Evolutionary conservation across 1,140 invertebrate species (phyloP).

Genomic region (Bathynomus jamesi): DNA sequence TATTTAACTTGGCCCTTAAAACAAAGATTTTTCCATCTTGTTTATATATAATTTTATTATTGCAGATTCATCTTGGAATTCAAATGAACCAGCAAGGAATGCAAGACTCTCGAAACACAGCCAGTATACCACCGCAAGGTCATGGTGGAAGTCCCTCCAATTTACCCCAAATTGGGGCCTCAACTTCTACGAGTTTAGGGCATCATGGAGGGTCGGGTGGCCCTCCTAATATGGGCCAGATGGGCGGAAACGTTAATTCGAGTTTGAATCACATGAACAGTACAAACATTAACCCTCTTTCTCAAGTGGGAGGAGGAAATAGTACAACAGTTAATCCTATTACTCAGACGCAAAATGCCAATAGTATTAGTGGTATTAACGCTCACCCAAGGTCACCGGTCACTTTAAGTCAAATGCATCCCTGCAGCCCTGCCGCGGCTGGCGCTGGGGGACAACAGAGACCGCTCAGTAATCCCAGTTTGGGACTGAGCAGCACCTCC

Average conservation of each 20-base stretch:
- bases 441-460: not conserved
- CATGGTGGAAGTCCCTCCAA: not conserved
- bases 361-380: not conserved
- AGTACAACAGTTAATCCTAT: not conserved
- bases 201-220: not conserved
- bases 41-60: not conserved
- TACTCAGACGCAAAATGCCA: not conserved
- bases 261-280: not conserved
- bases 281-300: not conserved
- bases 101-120: not conserved
- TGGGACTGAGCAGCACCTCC: not conserved
- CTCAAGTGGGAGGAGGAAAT: not conserved
- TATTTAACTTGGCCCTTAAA: too few relatives aligned
- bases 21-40: not conserved
- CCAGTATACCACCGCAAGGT: not conserved
- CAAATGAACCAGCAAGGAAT: not conserved
- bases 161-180: not conserved
- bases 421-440: not conserved
- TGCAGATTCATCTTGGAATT: not conserved
- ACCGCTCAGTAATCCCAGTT: not conserved
- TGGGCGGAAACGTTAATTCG: not conserved
- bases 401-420: not conserved
- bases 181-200: not conserved
- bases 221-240: not conserved
- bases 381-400: not conserved